Base-by-base conservation (phyloP, 2,113 vertebrate genomes). In the Lasiurus cinereus region DNA sequence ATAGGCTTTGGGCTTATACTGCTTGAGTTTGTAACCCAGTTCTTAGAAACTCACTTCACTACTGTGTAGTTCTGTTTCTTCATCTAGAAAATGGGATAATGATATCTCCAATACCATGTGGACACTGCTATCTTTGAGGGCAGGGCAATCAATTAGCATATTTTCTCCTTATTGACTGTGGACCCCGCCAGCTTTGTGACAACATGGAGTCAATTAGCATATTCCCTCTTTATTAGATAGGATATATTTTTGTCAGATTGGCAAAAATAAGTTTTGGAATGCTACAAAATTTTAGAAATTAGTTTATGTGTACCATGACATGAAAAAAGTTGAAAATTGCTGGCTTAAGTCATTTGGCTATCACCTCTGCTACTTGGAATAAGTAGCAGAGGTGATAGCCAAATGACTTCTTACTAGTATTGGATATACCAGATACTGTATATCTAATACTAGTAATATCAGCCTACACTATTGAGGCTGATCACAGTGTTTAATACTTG, bases 1-100 rank as follows among this genome's bases (percentile, higher is more conserved):
- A 43, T 11, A 39, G 50, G 3, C 50, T 74, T 7, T 74, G 8
- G 83, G 83, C 22, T 93, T 74, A 56, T 31, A 39, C 87, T 84
- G 14, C 46, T 59, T 78, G 24, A 66, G 22, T 86, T 83, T 93
- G 29, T 90, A n/a, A 46, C 12, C 27, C 10, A 67, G 39, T 27
- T 90, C 39, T 77, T 52, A 93, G 88, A 50, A 83, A 77, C 31
- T 77, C 48, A 67, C 12, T 82, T 84, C 39, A 83, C 54, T 43
- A 24, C 14, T 50, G 11, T 83, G 14, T 39, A 50, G 21, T 82
- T 91, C 59, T 82, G n/a, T 92, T 76, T 92, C 73, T 78, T 69
- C 21, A 36, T 48, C 52, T 84, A 43, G 74, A 83, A 80, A 87
- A 67, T 48, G 21, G 5, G 43, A 29, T 39, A 76, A 36, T 3